These are phyloP conservation scores for Tinamus major DNA, from an alignment of 2,797 vertebrate species.

Conservation along the genomic window DNA sequence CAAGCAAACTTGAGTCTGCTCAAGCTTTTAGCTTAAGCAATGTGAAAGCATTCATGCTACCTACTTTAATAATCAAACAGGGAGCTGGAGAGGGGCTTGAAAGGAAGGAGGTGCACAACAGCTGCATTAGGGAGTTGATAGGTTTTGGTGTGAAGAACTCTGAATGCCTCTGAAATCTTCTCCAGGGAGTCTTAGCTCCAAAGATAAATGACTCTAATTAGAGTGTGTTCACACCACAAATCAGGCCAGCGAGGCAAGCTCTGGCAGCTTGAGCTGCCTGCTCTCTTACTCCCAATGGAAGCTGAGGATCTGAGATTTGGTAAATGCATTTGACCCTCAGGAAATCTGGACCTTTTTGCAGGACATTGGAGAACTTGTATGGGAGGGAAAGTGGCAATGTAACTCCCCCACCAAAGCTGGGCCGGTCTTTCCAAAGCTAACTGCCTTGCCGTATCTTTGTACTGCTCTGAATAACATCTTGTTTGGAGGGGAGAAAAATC, in stretches of 20 bases:
- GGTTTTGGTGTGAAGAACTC: conserved; percentile 8
- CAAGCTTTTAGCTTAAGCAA: neutral
- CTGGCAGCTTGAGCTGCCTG: neutral
- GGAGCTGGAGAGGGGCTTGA: neutral
- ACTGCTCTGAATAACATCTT: neutral
- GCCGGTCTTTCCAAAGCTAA: neutral
- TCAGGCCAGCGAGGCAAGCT: neutral
- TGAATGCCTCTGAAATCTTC: conserved; percentile 33
- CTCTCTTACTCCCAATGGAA: neutral
- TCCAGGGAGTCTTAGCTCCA: conserved; percentile 27
- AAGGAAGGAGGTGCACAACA: neutral
- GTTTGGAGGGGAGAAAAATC: conserved; percentile 43
- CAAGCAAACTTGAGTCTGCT: neutral
- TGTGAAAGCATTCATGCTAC: neutral
- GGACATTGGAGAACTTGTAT: neutral
- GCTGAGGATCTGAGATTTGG: neutral
- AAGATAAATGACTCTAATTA: conserved; percentile 42
- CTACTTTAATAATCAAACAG: neutral
- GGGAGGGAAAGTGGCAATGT: rapidly evolving
- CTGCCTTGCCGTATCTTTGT: neutral
- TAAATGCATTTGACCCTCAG: neutral
- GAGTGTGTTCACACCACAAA: conserved; percentile 24
- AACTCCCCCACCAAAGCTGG: neutral
- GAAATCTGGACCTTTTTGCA: neutral
- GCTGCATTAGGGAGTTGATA: neutral